Base-by-base conservation (phyloP, 2,888 invertebrate genomes). In the Lysandra coridon region DNA sequence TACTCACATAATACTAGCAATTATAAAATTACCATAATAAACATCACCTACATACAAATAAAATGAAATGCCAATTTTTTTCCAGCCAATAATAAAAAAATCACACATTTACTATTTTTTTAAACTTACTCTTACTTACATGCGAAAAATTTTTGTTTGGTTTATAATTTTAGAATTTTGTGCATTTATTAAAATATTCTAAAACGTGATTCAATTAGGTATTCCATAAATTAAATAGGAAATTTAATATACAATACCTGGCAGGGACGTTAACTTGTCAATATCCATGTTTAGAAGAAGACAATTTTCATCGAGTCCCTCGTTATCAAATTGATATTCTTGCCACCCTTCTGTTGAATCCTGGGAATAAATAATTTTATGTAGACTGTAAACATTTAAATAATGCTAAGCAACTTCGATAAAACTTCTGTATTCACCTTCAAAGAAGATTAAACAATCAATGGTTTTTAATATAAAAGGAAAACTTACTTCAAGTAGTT, bases 401-500 rank as follows among this genome's bases (percentile, higher is more conserved):
- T 49, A 49, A 2, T 49, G 49, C 10, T 49, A 10, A 49, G 49
- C 49, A 49, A 49, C 10, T 10, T 49, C 10, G 12, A 49, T 3
- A 49, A 44, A 44, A 44, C 44, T 10, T 44, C 44, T 44, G 44
- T 44, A 44, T 44, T 44, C 44, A 44, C 44, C 7, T 44, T 44
- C 2, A 62, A 62, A 23, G n/a, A 62, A 23, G 3, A n/a, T 30
- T 30, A 64, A 64, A 64, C 6, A 10, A 23, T 23, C 12, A 5
- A 40, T 2, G 3, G 6, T 23, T 62, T 1, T 23, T 62, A 30
- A 23, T 33, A 69, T 4, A 69, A 3, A 33, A 69, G 30, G 1
- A 17, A 33, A 69, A 49, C 7, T 7, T 93, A 97, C 97, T 95
- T 98, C 98, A 82, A 97, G 97, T 79, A 97, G 95, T 86, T 97